Base-by-base conservation (phyloP, 2,113 vertebrate species). In the Tragelaphus strepsiceros region DNA sequence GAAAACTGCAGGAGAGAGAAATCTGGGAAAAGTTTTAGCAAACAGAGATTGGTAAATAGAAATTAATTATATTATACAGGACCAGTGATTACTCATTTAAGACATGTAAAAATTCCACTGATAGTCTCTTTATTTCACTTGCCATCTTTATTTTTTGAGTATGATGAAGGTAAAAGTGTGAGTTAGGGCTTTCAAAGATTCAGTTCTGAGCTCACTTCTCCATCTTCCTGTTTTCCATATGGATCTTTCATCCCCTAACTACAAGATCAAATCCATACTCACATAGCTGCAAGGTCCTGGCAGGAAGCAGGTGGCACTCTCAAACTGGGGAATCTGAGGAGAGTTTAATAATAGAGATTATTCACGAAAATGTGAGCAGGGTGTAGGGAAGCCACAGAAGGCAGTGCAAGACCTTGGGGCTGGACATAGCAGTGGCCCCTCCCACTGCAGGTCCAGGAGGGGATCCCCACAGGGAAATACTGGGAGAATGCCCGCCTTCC, bases 31-130 rank as follows among this genome's bases (percentile, higher is more conserved):
- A 64, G 64, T 92, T 93, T 67, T 56, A 64, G 53, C 4, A 1
- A 95, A 54, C 87, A 35, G 87, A 91, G 64, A 39, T 62, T 67
- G 80, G 56, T 77, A 94, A 92, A 28, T 92, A 56, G 96, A 90
- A 94, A 94, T 97, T 94, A 81, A 96, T 94, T 97, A 85, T 51
- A 77, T 94, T 96, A 85, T 53, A 78, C 54, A 53, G 35, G 32
- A 32, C 74, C 80, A 3, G 2, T 56, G 78, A 97, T 95, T 90
- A 74, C 81, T 85, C 88, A 59, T 89, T 90, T 80, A 94, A 58
- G 58, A 32, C 82, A 58, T 8, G 64, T 92, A 90, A 88, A 95
- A 91, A 78, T 77, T 35, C 81, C 92, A 53, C 51, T 4, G 17
- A 85, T 26, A 71, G 51, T n/a, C 53, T 96, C 80, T 62, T 91